Evolutionary conservation across 1,140 invertebrate genomes (phyloP), one percentile per base, ranked within the genome.

Genomic region (Pinna nobilis): DNA sequence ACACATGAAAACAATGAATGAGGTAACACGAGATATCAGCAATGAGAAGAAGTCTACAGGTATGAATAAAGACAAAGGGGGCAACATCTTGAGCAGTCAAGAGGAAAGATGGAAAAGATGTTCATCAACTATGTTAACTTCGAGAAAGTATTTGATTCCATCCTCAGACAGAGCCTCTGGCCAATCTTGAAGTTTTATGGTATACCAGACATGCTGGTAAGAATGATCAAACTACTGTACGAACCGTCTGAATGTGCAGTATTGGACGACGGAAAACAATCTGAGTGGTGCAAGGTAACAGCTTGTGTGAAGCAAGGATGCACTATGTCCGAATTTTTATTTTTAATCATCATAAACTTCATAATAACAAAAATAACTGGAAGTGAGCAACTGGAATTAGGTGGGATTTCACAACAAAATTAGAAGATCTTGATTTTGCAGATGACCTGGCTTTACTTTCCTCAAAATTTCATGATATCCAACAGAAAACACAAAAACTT

Each of bases 261-360:
- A n/a, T n/a, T n/a, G n/a, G n/a, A n/a, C n/a, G n/a, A n/a, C n/a
- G n/a, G n/a, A n/a, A 33, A 28, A 57, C 25, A 59, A 47, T 41
- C 74, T 50, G 70, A 73, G 9, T 49, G 44, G 33, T 73, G 72
- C 70, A 37, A 41, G 63, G 74, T 77, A 32, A 68, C 30, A 37
- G 61, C 72, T n/a, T n/a, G 53, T 30, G 61, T 64, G 41, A 44
- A 64, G 32, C 61, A 64, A 28, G 61, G 28, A 7, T 66, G 64
- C 37, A 44, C 41, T 51, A 66, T 66, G 44, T 51, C 64, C 25
- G 65, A 25, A 25, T 67, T 67, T 41, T 51, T 55, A 18, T 67
- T 67, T 30, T 35, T 67, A 13, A 23, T 67, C n/a, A 23, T 55
- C 3, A 55, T 67, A 53, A 51, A 57, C 35, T 67, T 23, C 47